phyloP scores from a whole-genome alignment of 2,888 invertebrate genomes.

The Callyntrura guangdongensis region DNA sequence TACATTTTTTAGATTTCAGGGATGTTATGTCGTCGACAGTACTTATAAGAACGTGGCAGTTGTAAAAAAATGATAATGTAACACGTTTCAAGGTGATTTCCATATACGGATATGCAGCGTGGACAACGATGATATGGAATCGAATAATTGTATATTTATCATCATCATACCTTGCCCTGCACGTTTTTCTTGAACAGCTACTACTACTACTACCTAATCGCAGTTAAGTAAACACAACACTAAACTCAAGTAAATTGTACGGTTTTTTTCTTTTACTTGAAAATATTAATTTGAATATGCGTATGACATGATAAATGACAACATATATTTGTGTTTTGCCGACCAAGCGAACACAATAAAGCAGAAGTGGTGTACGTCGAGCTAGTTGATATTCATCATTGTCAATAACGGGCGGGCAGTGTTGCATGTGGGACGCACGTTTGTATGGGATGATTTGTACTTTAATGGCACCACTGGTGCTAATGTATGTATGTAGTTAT shows the following conservation, averaged over 20 bases:
- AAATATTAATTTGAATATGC: background rate
- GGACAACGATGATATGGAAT: conserved; percentile 57
- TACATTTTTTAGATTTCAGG: conserved; percentile 25
- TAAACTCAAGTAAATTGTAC: background rate
- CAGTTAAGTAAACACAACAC: background rate
- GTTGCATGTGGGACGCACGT: conserved; percentile 22
- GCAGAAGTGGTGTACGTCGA: background rate
- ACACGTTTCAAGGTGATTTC: conserved; percentile 73
- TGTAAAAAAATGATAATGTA: conserved; percentile 62
- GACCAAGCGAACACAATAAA: background rate
- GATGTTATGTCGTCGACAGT: conserved; percentile 21
- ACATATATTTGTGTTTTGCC: conserved; percentile 23
- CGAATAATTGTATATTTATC: background rate
- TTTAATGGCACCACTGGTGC: too few species aligned
- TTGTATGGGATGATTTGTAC: background rate
- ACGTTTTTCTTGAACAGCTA: conserved; percentile 8
- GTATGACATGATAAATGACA: conserved; percentile 34
- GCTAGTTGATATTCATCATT: conserved; percentile 5
- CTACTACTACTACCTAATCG: background rate
- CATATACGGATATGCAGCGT: conserved; percentile 60
- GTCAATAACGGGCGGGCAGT: background rate
- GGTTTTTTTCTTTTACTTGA: conserved; percentile 12
- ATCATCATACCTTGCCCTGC: background rate
- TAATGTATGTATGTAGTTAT: background rate
- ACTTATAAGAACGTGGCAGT: conserved; percentile 50